phyloP scores from a whole-genome alignment of 1,140 invertebrate genomes.

The Aphelenchoides fujianensis region DNA sequence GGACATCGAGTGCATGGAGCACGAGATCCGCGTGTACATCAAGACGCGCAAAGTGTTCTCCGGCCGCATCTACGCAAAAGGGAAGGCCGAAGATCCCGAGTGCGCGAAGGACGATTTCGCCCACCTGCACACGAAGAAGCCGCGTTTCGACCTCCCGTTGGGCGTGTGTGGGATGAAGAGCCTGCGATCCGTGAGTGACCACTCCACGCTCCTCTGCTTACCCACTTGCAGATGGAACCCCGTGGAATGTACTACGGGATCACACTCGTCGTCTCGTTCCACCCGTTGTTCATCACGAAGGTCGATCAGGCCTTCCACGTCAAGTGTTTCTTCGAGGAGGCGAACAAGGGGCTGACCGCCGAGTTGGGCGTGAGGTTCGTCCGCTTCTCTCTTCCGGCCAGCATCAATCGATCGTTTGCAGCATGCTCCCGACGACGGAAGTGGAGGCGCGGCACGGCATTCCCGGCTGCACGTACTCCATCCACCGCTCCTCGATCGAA shows the following conservation, averaged over 20 bases:
- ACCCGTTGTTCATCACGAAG: constrained; percentile 62
- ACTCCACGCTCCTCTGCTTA: not conserved
- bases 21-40: constrained; percentile 59
- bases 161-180: constrained; percentile 62
- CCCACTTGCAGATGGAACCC: constrained; percentile 51
- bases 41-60: constrained; percentile 60
- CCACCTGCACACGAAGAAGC: constrained; percentile 54
- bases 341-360: constrained; percentile 56
- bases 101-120: constrained; percentile 60
- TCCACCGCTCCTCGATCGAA: constrained; percentile 55
- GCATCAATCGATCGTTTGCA: constrained; percentile 17
- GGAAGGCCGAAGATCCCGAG: constrained; percentile 58
- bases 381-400: too few species aligned
- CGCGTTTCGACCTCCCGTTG: constrained; percentile 55
- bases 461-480: constrained; percentile 58
- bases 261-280: constrained; percentile 60
- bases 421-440: constrained; percentile 62
- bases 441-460: constrained; percentile 60
- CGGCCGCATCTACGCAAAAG: constrained; percentile 60
- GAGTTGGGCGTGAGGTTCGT: constrained; percentile 59
- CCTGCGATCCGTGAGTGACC: constrained; percentile 54
- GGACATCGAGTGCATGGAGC: constrained; percentile 61
- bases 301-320: constrained; percentile 62
- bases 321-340: constrained; percentile 62
- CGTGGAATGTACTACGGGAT: constrained; percentile 62